Conservation (phyloP, 2,113 vertebrate species). For the Triplophysa dalaica region DNA sequence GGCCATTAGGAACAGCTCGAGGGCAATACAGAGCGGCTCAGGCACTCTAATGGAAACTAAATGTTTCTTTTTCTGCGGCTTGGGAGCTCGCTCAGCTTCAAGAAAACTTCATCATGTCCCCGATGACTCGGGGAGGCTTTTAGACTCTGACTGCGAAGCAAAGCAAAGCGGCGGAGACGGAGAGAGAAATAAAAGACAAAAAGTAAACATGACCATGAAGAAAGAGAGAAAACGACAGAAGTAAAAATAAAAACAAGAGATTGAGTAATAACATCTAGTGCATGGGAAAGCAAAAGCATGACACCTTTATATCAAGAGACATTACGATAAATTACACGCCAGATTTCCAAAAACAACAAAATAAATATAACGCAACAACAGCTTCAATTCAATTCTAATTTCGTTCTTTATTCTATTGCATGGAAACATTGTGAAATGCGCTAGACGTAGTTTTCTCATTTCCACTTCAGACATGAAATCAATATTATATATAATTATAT, state of each 20-base stretch:
- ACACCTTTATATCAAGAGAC: background rate
- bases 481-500: no score
- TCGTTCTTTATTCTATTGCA: no score
- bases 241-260: background rate
- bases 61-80: slow-evolving; percentile 56
- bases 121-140: slow-evolving; percentile 44
- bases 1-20: slow-evolving; percentile 47
- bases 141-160: slow-evolving; percentile 37
- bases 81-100: slow-evolving; percentile 48
- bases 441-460: no score
- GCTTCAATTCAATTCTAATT: background rate
- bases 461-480: no score
- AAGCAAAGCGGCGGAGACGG: background rate
- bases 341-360: background rate
- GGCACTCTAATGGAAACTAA: slow-evolving; percentile 54
- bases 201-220: background rate
- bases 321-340: background rate
- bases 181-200: background rate
- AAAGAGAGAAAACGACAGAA: background rate
- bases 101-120: slow-evolving; percentile 46
- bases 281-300: slow-evolving; percentile 19
- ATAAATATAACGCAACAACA: background rate
- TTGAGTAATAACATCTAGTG: background rate
- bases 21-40: slow-evolving; percentile 33
- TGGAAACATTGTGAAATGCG: no score